Conservation (phyloP, 2,113 vertebrate species). For the Mormyrus iriodes region DNA sequence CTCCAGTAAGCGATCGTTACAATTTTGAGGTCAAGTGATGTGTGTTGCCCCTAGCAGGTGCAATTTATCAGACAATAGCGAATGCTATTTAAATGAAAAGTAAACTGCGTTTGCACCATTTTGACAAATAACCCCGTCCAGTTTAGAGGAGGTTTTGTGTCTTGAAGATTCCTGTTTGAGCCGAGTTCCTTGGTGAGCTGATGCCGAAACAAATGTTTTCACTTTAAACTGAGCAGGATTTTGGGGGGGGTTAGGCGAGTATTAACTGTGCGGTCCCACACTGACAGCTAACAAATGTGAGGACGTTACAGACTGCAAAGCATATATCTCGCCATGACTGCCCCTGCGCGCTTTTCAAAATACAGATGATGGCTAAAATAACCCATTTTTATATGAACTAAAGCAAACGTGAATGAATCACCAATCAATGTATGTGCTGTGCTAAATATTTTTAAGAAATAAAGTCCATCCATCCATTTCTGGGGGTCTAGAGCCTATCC, state of each 20-base stretch:
- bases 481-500: background rate
- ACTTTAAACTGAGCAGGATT: slow-evolving; percentile 12
- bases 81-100: slow-evolving; percentile 10
- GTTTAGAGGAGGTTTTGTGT: background rate
- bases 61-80: slow-evolving; percentile 11
- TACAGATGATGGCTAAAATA: background rate
- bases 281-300: background rate
- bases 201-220: background rate
- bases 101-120: background rate
- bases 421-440: background rate
- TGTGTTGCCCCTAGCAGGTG: slow-evolving; percentile 14
- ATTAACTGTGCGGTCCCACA: background rate
- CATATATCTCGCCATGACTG: background rate
- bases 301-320: background rate
- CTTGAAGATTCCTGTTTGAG: background rate
- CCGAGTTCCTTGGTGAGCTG: background rate
- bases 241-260: background rate
- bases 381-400: background rate
- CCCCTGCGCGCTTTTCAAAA: too few relatives aligned
- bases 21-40: background rate
- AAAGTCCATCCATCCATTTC: background rate
- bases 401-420: background rate
- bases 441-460: background rate
- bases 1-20: background rate
- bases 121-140: background rate